These are phyloP conservation scores for Amia ocellicauda DNA, from an alignment of 2,113 vertebrate genomes.

Conservation along the genomic window DNA sequence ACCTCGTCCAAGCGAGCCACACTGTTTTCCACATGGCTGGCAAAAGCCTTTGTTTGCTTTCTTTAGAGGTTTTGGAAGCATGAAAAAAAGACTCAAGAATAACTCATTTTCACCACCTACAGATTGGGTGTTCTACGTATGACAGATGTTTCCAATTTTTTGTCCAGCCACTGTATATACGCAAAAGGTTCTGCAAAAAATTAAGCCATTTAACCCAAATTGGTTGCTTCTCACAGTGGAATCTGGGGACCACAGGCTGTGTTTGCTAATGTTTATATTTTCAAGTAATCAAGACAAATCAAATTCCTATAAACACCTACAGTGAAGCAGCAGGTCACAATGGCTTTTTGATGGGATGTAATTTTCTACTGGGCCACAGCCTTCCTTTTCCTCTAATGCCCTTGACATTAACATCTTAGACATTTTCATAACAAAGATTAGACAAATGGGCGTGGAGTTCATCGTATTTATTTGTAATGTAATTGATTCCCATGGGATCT, in stretches of 20 bases:
- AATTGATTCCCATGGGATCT: too few species aligned
- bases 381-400: not conserved
- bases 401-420: not conserved
- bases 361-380: constrained; percentile 26
- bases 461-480: not conserved
- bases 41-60: not conserved
- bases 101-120: constrained; percentile 10
- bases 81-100: not conserved
- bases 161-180: constrained; percentile 9
- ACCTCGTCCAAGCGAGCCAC: not conserved
- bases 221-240: constrained; percentile 25
- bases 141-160: constrained; percentile 18
- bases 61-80: not conserved
- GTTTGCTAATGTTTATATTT: constrained; percentile 55
- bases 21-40: not conserved
- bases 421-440: not conserved
- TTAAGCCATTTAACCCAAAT: not conserved
- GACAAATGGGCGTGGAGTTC: too few species aligned
- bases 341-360: constrained; percentile 33
- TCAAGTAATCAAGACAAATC: constrained; percentile 57
- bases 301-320: constrained; percentile 56
- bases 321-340: constrained; percentile 45
- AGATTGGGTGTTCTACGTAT: not conserved
- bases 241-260: constrained; percentile 33
- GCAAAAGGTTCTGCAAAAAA: not conserved